Evolutionary conservation across 2,888 invertebrate species (phyloP), one percentile per base, ranked within the genome.

Genomic region (Drosophila longiperda): DNA sequence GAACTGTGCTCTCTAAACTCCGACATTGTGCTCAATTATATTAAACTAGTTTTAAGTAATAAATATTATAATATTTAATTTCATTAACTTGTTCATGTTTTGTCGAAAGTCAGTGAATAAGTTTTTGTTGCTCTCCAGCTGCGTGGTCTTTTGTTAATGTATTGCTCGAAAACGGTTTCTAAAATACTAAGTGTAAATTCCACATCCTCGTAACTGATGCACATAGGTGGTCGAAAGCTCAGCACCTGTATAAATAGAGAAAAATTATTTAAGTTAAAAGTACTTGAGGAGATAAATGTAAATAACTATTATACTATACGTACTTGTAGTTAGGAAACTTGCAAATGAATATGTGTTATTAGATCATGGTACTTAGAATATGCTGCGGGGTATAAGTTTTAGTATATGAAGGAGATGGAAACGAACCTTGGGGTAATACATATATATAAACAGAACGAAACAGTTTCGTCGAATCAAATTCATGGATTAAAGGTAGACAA

Each of bases 221-320:
- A 99, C 96, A 99, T 97, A 0, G 99, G 99, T 17, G 99, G 99
- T 91, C 98, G 97, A 73, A 99, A 96, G 85, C 98, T 94, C 66
- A 99, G 93, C 0, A 98, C 96, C 97, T 98, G 93, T 9, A 2
- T 20, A 17, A 40, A 20, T 2, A 48, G 9, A 26, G 23, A n/a
- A 26, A 20, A 12, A 17, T 3, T 9, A 34, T 20, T 42, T 26
- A 15, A 23, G 20, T 0, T 32, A 11, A 3, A 8, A 23, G 34
- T 12, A 45, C 17, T 38, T 15, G 12, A 50, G n/a, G 9, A 40
- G 11, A 2, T 42, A 15, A 20, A 11, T 23, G 3, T 3, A 17
- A 20, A 32, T 33, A 3, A 23, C 53, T 38, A 23, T 9, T 9
- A 9, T 29, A 52, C 15, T 26, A 81, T 78, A 81, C 82, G 33